Conservation (phyloP, 1,140 invertebrate species). For the Anoplolepis gracilipes region DNA sequence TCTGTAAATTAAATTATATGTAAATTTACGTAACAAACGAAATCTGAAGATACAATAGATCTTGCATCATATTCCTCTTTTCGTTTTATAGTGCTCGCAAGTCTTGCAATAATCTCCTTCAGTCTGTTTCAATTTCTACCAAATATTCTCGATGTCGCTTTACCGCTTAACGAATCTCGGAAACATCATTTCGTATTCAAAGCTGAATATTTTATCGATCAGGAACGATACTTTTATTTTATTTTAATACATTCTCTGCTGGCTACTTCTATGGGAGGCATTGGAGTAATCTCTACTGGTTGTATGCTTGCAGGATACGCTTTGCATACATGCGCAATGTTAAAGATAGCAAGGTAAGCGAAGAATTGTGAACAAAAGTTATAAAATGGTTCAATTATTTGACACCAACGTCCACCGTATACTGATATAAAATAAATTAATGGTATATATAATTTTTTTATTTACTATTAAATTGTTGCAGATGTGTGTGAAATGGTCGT, state of each 20-base stretch:
- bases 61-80: not conserved
- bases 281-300: not conserved
- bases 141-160: slow-evolving; percentile 3
- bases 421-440: not conserved
- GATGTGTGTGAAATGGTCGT: too few species aligned
- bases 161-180: slow-evolving; percentile 28
- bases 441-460: not conserved
- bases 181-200: not conserved
- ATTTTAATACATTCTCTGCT: slow-evolving; percentile 12
- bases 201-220: slow-evolving; percentile 35
- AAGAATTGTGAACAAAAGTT: not conserved
- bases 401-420: not conserved
- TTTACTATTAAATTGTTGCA: too few species aligned
- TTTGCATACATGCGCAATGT: slow-evolving; percentile 21
- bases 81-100: not conserved
- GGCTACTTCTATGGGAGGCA: not conserved
- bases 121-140: slow-evolving; percentile 17
- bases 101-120: not conserved
- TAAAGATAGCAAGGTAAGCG: slow-evolving; percentile 42
- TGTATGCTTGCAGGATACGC: not conserved
- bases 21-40: not conserved
- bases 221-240: slow-evolving; percentile 9
- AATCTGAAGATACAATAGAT: not conserved
- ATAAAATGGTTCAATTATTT: slow-evolving; percentile 22
- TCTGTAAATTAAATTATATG: too few species aligned